Evolutionary conservation across 2,797 vertebrate species (phyloP), one percentile per base, ranked within the genome.

Genomic region (Pseudochaenichthys georgianus): DNA sequence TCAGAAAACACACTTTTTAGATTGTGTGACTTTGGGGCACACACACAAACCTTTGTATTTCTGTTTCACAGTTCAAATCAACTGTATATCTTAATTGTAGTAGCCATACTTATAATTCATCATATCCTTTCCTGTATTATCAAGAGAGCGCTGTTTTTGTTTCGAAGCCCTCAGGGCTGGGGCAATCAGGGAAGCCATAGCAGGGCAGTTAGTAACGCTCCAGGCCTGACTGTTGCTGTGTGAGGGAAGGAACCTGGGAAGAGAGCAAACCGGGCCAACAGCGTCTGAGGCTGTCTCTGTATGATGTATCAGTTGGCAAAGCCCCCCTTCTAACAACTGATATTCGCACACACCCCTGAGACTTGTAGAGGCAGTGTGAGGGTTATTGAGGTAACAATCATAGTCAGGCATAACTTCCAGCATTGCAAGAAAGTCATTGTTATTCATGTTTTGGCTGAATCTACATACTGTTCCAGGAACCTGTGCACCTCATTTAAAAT

Each of bases 121-220:
- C 60, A 48, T 77, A 54, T 70, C 46, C 16, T 79, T 50, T 13
- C 21, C 53, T n/a, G 34, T 9, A 8, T 71, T 64, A 78, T 81
- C 66, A 28, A 70, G 17, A 57, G 21, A 58, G 41, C 54, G 48
- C 23, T 64, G 47, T 72, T 75, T 84, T 78, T 77, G 80, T 94
- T 93, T 92, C 41, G 61, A 78, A 77, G 60, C 82, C 91, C 83
- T 77, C 74, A 50, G 89, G 88, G 77, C 68, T 77, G 52, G 75
- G 64, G 67, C 81, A 83, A 55, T 78, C 76, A 75, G 42, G 55
- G 67, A 71, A 83, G 55, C 63, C 64, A 74, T 61, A 64, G n/a
- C 19, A 5, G 53, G 42, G 17, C 78, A 51, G 75, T 57, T 74
- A 43, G 19, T 82, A 64, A 70, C 70, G 59, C 78, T 88, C 50